These are phyloP conservation scores for Nematostella vectensis DNA, from an alignment of 92 coral and sea anemone genomes.

Conservation along the genomic window DNA sequence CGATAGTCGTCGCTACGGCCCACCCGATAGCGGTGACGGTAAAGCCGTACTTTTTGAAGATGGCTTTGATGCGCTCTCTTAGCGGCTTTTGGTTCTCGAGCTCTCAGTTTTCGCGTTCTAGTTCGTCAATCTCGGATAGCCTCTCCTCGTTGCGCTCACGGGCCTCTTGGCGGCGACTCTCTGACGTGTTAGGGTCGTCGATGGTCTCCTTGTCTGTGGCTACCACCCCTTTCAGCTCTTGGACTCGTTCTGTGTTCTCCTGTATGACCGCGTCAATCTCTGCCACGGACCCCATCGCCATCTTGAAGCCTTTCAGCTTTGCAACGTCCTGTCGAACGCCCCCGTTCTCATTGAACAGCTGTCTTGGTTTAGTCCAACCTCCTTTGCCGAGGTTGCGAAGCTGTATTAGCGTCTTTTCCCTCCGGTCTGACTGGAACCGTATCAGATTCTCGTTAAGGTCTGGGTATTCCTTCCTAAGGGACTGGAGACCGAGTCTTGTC, in stretches of 20 bases:
- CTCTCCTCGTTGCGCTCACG: neutral
- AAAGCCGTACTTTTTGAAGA: conserved; percentile 4
- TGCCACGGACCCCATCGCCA: neutral
- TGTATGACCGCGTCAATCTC: neutral
- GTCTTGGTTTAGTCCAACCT: conserved; percentile 1
- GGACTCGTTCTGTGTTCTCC: neutral
- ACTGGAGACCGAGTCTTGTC: neutral
- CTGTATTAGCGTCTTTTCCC: neutral
- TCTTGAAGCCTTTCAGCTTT: neutral
- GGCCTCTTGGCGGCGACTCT: neutral
- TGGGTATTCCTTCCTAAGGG: neutral
- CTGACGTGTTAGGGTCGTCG: neutral
- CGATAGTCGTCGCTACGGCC: conserved; percentile 1
- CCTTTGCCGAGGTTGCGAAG: conserved; percentile 4
- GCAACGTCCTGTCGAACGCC: conserved; percentile 3
- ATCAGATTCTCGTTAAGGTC: conserved; percentile 2
- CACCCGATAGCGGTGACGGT: neutral
- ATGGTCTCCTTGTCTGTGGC: neutral
- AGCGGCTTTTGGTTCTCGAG: conserved; percentile 2
- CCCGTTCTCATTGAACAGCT: conserved; percentile 1
- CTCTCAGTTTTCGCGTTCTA: conserved; percentile 4
- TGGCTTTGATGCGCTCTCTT: conserved; percentile 1
- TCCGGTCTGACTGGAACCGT: neutral
- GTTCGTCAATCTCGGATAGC: conserved; percentile 1
- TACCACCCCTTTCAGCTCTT: neutral